Evolutionary conservation across 2,797 vertebrate genomes (phyloP).

Genomic region (Eospalax fontanierii): DNA sequence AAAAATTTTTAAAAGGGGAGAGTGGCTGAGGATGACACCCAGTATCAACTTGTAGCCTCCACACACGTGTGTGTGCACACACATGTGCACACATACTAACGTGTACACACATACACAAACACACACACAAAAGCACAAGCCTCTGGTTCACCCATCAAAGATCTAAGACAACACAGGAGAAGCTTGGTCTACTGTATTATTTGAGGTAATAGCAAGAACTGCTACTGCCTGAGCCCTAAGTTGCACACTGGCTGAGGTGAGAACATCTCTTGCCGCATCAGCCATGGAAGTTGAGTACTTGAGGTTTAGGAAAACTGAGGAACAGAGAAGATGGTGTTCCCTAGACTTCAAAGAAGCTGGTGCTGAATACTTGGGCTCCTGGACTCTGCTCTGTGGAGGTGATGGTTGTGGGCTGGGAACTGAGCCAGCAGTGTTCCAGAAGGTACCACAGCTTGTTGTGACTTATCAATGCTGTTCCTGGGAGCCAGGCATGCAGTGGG

Average conservation of each 20-base stretch:
- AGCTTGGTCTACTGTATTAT: not conserved
- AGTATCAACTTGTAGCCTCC: not conserved
- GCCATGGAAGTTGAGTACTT: not conserved
- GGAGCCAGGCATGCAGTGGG: slow-evolving; percentile 2
- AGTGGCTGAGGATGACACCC: not conserved
- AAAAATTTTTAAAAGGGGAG: not conserved
- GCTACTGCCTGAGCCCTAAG: not conserved
- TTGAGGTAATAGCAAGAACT: not conserved
- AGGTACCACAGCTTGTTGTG: not conserved
- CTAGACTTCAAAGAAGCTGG: not conserved
- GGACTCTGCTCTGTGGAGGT: not conserved
- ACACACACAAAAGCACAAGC: not conserved
- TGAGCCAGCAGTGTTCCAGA: not conserved
- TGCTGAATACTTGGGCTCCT: not conserved
- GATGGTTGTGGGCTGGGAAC: not conserved
- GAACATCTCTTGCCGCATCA: not conserved
- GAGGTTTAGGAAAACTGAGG: not conserved
- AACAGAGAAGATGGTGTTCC: not conserved
- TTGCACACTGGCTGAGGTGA: rapidly evolving
- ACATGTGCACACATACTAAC: not conserved
- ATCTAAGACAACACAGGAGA: not conserved
- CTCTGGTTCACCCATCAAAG: not conserved
- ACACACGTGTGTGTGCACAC: not conserved
- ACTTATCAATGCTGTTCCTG: not conserved
- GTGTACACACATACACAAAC: not conserved